Conservation (phyloP, 2,797 vertebrate genomes). For the Pangasius krempfi region DNA sequence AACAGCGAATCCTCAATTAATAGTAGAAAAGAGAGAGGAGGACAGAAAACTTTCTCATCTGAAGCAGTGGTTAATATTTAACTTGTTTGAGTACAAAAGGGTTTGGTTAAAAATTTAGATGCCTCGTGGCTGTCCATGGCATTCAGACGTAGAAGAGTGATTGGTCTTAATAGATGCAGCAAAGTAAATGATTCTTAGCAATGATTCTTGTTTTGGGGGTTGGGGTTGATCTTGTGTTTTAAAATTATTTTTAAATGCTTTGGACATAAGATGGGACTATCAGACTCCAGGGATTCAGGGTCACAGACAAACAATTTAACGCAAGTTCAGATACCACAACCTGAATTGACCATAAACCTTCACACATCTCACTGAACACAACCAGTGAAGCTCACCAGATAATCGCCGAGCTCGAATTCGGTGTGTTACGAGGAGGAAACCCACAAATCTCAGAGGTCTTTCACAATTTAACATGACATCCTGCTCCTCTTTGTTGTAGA, state of each 20-base stretch:
- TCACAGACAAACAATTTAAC: neutral
- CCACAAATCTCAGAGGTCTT: neutral
- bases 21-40: constrained; percentile 60
- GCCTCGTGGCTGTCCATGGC: constrained; percentile 74
- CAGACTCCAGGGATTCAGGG: neutral
- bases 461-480: neutral
- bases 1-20: constrained; percentile 81
- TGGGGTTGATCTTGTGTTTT: neutral
- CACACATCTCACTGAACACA: neutral
- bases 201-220: neutral
- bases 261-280: neutral
- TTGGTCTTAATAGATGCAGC: constrained; percentile 61
- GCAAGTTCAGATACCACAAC: neutral
- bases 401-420: neutral
- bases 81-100: constrained; percentile 81
- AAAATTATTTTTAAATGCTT: too few species aligned
- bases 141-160: constrained; percentile 64
- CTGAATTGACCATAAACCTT: neutral
- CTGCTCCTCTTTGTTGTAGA: neutral
- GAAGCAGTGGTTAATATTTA: constrained; percentile 84
- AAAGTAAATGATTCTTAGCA: constrained; percentile 33
- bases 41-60: constrained; percentile 75
- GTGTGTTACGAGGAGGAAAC: neutral
- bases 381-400: neutral
- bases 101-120: constrained; percentile 83